Evolutionary conservation across 2,113 vertebrate genomes (phyloP).

Genomic region (Typhlomys cinereus): DNA sequence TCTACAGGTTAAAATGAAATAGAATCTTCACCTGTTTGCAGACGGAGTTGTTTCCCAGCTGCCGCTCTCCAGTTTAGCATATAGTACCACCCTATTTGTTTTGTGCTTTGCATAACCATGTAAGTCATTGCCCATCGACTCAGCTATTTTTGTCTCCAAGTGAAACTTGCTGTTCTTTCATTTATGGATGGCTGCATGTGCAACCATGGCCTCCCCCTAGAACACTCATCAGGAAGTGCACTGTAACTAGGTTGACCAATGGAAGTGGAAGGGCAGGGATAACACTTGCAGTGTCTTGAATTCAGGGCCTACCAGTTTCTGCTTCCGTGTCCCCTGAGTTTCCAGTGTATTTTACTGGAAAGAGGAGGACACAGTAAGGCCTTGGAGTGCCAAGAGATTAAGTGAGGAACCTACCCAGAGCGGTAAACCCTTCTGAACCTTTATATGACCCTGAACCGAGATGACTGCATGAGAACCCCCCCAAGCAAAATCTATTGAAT

Average conservation of each 20-base stretch:
- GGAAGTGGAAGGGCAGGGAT: background rate
- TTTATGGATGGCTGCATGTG: background rate
- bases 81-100: slow-evolving; percentile 49
- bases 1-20: slow-evolving; percentile 44
- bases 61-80: slow-evolving; percentile 18
- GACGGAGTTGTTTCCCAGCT: background rate
- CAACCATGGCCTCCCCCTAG: background rate
- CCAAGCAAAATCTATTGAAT: background rate
- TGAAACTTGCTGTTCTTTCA: slow-evolving; percentile 38
- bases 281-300: background rate
- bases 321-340: background rate
- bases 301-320: background rate
- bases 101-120: slow-evolving; percentile 51
- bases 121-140: background rate
- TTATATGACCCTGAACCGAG: background rate
- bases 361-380: background rate
- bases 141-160: background rate
- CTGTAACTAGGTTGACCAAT: background rate
- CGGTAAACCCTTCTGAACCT: background rate
- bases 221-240: background rate
- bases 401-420: background rate
- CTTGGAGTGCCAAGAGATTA: background rate
- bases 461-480: background rate
- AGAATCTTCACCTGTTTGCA: slow-evolving; percentile 48
- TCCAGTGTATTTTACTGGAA: background rate